Conservation (phyloP, 2,888 invertebrate species). For the Falcaria lacertinaria region DNA sequence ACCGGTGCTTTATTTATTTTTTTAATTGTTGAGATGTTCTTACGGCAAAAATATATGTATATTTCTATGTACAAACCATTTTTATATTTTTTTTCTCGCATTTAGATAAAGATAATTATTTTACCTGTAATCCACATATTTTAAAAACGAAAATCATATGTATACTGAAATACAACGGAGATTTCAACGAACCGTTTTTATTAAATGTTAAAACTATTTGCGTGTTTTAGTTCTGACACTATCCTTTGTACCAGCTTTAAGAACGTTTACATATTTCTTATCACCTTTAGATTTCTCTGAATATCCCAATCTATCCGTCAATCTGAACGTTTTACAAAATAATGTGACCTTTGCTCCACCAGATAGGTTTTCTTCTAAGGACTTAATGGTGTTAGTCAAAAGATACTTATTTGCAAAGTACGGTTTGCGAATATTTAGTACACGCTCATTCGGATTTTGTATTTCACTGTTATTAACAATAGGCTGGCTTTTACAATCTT, state of each 20-base stretch:
- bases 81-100: too few relatives aligned
- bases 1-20: neutral
- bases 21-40: neutral
- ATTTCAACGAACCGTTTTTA: too few relatives aligned
- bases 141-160: too few relatives aligned
- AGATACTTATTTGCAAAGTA: conserved; percentile 59
- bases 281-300: conserved; percentile 18
- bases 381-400: conserved; percentile 60
- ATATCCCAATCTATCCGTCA: conserved; percentile 45
- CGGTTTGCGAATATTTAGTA: conserved; percentile 32
- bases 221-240: neutral
- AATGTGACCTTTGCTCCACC: conserved; percentile 68
- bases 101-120: too few relatives aligned
- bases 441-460: conserved; percentile 23
- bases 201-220: neutral
- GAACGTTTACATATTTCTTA: conserved; percentile 9
- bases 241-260: conserved; percentile 12
- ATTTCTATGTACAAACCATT: too few relatives aligned
- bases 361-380: conserved; percentile 56
- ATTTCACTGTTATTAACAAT: conserved; percentile 10
- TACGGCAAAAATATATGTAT: too few relatives aligned
- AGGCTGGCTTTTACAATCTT: conserved; percentile 34
- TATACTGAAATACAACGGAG: too few relatives aligned
- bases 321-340: conserved; percentile 66
- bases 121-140: too few relatives aligned